Evolutionary conservation across 2,797 vertebrate species (phyloP).

Genomic region (Eulemur coronatus): DNA sequence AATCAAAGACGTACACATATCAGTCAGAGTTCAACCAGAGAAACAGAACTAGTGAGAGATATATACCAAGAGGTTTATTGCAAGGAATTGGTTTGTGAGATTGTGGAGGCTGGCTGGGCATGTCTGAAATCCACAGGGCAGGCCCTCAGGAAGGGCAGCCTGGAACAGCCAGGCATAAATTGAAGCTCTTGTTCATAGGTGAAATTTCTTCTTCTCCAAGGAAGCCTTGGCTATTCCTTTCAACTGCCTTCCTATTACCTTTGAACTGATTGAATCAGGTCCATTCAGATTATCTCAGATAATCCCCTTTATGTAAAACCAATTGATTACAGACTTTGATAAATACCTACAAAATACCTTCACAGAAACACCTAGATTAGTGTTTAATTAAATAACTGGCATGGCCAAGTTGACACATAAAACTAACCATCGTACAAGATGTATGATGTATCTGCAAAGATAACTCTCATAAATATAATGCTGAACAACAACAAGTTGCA

Average conservation of each 20-base stretch:
- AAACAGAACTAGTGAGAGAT: neutral
- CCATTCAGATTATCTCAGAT: neutral
- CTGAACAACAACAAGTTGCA: neutral
- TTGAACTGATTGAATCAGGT: neutral
- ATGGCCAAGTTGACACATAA: neutral
- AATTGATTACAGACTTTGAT: neutral
- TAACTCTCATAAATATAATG: neutral
- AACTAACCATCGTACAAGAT: neutral
- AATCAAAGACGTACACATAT: neutral
- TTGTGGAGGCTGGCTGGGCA: neutral
- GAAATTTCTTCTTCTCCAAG: neutral
- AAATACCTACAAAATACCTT: neutral
- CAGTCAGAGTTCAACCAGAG: neutral
- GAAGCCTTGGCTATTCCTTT: neutral
- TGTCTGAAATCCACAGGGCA: neutral
- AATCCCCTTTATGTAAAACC: slow-evolving; percentile 16
- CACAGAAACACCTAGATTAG: neutral
- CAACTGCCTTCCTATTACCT: neutral
- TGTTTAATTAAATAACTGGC: neutral
- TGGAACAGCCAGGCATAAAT: neutral
- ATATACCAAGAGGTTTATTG: neutral
- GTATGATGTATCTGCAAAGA: neutral
- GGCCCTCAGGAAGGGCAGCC: neutral
- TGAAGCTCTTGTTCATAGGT: neutral
- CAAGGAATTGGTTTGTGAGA: neutral